These are phyloP conservation scores for Melanaphis sacchari DNA, from an alignment of 1,140 invertebrate species.

Conservation along the genomic window DNA sequence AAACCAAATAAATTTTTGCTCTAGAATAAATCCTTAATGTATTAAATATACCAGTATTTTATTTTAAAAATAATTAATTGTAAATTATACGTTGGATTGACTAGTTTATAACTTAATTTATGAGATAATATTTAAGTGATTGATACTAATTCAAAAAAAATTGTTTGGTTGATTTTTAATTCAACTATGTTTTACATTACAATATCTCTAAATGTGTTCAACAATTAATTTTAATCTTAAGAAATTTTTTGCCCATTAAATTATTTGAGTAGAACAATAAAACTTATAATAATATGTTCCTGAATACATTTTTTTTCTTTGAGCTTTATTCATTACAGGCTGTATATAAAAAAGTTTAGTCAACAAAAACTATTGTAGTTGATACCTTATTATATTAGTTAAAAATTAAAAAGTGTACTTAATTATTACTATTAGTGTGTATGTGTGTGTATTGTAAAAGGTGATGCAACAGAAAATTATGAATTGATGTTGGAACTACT, in stretches of 20 bases:
- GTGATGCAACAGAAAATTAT: background rate
- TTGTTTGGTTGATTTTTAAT: background rate
- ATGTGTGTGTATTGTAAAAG: background rate
- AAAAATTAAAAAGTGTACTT: background rate
- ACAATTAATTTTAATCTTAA: background rate
- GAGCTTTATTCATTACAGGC: background rate
- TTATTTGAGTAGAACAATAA: background rate
- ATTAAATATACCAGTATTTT: background rate
- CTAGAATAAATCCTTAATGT: background rate
- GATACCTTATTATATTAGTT: background rate
- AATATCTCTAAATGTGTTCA: conserved; percentile 8
- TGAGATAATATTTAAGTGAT: background rate
- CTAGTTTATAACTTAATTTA: background rate
- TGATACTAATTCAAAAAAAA: background rate
- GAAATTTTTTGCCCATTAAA: background rate
- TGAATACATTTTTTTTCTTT: background rate
- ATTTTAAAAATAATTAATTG: background rate
- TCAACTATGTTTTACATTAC: background rate
- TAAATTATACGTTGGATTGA: background rate
- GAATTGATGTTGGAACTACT: background rate
- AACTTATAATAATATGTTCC: background rate
- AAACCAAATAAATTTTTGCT: background rate
- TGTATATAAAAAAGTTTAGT: background rate
- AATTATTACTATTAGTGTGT: background rate
- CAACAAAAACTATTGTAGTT: background rate